Evolutionary conservation across 2,888 invertebrate genomes (phyloP).

Genomic region (Andrena hattorfiana): DNA sequence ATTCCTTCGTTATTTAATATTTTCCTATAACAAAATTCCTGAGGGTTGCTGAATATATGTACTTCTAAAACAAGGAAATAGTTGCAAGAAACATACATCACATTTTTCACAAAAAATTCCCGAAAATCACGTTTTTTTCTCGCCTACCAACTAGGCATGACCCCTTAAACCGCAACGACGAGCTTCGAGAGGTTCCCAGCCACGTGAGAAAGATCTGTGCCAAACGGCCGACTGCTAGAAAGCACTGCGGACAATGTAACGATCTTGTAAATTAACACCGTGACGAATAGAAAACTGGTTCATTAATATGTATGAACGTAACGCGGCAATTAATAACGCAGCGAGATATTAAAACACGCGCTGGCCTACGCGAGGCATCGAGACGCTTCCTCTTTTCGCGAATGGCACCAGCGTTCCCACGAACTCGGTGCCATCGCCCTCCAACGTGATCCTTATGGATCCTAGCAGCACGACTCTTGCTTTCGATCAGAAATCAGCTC

Average conservation of each 20-base stretch:
- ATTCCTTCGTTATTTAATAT: too few relatives aligned
- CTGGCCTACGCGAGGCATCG: not conserved
- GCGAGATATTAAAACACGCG: not conserved
- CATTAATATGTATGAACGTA: constrained; percentile 54
- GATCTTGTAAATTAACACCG: constrained; percentile 50
- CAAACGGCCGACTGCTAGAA: constrained; percentile 24
- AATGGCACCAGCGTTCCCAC: not conserved
- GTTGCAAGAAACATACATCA: too few relatives aligned
- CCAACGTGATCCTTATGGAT: too few relatives aligned
- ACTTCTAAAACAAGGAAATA: too few relatives aligned
- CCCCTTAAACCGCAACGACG: too few relatives aligned
- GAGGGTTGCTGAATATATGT: too few relatives aligned
- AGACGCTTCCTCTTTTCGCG: constrained; percentile 6
- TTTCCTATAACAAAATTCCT: too few relatives aligned
- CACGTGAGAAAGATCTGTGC: constrained; percentile 35
- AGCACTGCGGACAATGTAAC: constrained; percentile 49
- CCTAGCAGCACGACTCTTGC: too few relatives aligned
- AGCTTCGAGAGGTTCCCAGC: not conserved
- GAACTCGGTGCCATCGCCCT: constrained; percentile 1
- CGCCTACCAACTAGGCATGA: too few relatives aligned
- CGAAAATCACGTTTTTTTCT: too few relatives aligned
- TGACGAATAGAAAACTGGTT: constrained; percentile 51
- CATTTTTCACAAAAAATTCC: too few relatives aligned
- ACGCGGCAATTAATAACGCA: constrained; percentile 14
- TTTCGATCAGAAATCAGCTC: too few relatives aligned